Evolutionary conservation across 23 tunicate species (phyloP), one percentile per base, ranked within the genome.

Genomic region (Oikopleura dioica): DNA sequence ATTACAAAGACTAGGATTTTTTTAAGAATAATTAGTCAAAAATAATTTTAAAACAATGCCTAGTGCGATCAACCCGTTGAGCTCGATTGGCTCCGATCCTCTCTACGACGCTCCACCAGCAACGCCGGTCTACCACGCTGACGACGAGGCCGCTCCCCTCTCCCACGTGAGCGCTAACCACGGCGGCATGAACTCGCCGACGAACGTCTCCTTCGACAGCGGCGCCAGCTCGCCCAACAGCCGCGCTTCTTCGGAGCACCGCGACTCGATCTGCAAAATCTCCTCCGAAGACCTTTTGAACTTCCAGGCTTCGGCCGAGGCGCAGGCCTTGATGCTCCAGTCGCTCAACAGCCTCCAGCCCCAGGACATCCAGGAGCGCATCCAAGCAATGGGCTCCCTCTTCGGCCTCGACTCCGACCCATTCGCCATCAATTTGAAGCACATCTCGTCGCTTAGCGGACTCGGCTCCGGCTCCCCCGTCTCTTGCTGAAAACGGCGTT

Each of bases 281-380:
- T 63, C 72, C 4, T 63, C 72, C 33, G 72, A 63, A 63, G 72
- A 63, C 72, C 72, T 63, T 63, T 63, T 63, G 72, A 63, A 63
- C 72, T 63, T 63, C 26, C 72, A 63, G 72, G 72, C 72, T 31
- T 63, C 72, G 32, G 33, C 72, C 72, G 72, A 63, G 26, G 72
- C 72, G 2, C 72, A 63, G 72, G 72, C 72, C 72, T 28, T 63
- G 29, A 63, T 63, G 72, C 26, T 63, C 16, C 16, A 63, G 4
- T 12, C 72, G 2, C 33, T 63, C 30, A 23, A 63, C 33, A 23
- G 26, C 4, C 72, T 63, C 5, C 30, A 31, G 2, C 72, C 72
- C 2, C 72, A 63, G 72, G 72, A 63, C 72, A 63, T 63, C 33
- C 26, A 23, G 4, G 72, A 63, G 4, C 16, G 72, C 30, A 63